phyloP scores from a whole-genome alignment of 2,888 invertebrate genomes.

The Tenodera sinensis region DNA sequence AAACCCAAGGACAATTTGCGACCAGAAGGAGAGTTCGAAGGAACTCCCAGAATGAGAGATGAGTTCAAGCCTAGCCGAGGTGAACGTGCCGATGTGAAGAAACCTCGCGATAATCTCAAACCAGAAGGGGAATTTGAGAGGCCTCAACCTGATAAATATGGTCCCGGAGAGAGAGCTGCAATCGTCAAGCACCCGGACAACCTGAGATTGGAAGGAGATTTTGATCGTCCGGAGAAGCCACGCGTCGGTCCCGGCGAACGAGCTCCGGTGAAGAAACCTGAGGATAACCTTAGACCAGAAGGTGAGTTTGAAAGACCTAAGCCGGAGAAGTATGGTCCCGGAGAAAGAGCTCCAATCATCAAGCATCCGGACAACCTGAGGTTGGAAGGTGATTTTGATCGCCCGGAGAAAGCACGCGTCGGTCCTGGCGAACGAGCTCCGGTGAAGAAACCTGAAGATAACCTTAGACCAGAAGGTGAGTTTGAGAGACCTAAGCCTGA shows the following conservation, averaged over 20 bases:
- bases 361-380: too few relatives aligned
- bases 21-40: constrained; percentile 40
- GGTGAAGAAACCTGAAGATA: too few relatives aligned
- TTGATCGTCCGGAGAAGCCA: constrained; percentile 39
- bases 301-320: too few relatives aligned
- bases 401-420: too few relatives aligned
- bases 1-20: constrained; percentile 40
- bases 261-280: too few relatives aligned
- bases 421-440: too few relatives aligned
- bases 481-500: too few relatives aligned
- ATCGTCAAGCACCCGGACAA: constrained; percentile 63
- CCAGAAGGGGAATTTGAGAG: constrained; percentile 51
- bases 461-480: too few relatives aligned
- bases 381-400: too few relatives aligned
- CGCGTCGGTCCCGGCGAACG: constrained; percentile 37
- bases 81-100: constrained; percentile 33
- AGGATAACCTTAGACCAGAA: too few relatives aligned
- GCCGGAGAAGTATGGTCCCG: too few relatives aligned
- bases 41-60: constrained; percentile 43
- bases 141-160: constrained; percentile 43
- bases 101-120: constrained; percentile 39
- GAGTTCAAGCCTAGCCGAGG: constrained; percentile 39
- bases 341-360: too few relatives aligned
- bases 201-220: constrained; percentile 40
- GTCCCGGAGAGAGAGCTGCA: constrained; percentile 58